Base-by-base conservation (phyloP, 1,140 invertebrate genomes). In the Oncopodura yosiiana region DNA sequence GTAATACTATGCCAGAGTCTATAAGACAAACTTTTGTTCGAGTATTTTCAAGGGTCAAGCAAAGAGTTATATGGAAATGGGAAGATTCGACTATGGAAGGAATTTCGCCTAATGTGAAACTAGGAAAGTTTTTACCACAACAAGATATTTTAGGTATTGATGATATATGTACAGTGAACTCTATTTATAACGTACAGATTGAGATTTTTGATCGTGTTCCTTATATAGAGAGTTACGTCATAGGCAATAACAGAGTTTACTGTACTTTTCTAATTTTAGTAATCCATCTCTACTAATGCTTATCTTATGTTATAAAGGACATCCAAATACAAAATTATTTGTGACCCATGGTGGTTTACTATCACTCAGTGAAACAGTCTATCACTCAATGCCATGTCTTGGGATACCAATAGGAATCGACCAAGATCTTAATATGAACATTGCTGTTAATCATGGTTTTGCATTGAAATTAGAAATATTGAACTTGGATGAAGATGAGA, bases 381-480 rank as follows among this genome's bases (percentile, higher is more conserved):
- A 69, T 12, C 73, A 72, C 56, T 73, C 71, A 8, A 71, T 75
- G 14, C 75, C 76, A 0, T 69, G 76, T 56, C 60, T 78, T 23
- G 73, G 72, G 55, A 69, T 83, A 8, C 81, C 82, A 0, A 61
- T 84, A 24, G 76, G 79, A 55, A 75, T 71, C 1, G 83, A 86
- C 58, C 80, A 84, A 63, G 55, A 61, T 6, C 69, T 71, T 49
- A 71, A 60, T 34, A 43, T 34, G 9, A 30, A 41, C 9, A 11
- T 18, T 9, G 46, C 48, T 9, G 46, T 38, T 6, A 29, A 30
- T 18, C 32, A n/a, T 9, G 58, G 48, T 3, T 54, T 50, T 39
- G 46, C 36, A n/a, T 23, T 43, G 1, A 43, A 12, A 24, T 8
- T 60, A 3, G 52, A 60, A 27, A 49, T 53, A 8, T 44, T 39